Conservation (phyloP, 2,888 invertebrate species). For the Epinotia demarniana region DNA sequence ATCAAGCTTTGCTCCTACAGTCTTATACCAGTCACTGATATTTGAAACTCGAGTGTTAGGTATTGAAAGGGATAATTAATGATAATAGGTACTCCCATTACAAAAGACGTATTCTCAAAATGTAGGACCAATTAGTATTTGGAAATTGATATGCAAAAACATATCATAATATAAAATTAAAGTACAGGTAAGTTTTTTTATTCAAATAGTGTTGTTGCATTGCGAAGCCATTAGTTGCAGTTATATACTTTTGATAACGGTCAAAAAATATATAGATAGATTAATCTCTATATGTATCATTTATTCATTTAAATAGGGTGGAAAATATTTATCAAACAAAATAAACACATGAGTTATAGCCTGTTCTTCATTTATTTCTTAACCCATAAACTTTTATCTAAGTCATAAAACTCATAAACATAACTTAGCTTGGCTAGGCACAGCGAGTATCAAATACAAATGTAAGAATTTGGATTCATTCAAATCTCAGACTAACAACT, state of each 20-base stretch:
- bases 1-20: constrained; percentile 1
- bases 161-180: no score
- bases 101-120: not conserved
- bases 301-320: not conserved
- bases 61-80: no score
- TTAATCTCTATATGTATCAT: no score
- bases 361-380: not conserved
- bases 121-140: not conserved
- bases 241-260: no score
- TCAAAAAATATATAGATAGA: no score
- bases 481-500: no score
- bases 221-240: not conserved
- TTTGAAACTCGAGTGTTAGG: no score
- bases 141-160: not conserved
- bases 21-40: not conserved
- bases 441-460: not conserved
- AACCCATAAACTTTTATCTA: constrained; percentile 1
- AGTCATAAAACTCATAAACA: not conserved
- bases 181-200: not conserved
- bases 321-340: not conserved
- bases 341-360: not conserved
- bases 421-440: constrained; percentile 3
- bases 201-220: not conserved
- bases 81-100: not conserved
- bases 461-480: not conserved